Percentiles rank a stretch among this genome's conserved stretches.
These are phyloP conservation scores for Hozukius guyotensis DNA, from an alignment of 2,797 vertebrate genomes.

Conservation along the genomic window DNA sequence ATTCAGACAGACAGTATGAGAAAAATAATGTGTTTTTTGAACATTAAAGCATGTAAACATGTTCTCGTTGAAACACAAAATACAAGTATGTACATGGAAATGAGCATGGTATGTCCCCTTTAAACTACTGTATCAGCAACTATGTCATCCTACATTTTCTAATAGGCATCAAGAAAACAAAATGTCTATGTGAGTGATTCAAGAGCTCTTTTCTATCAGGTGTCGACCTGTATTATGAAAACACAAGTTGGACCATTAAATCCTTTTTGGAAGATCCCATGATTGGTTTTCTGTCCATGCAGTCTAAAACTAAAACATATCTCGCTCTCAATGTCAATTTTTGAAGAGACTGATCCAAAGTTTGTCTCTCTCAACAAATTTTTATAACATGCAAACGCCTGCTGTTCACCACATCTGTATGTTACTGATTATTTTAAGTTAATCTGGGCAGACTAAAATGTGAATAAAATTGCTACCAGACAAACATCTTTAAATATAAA, in stretches of 20 bases:
- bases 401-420: not conserved
- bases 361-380: not conserved
- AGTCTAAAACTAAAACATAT: not conserved
- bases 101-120: too few relatives aligned
- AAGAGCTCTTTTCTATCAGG: not conserved
- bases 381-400: not conserved
- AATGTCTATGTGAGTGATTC: not conserved
- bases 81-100: too few relatives aligned
- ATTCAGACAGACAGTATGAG: too few relatives aligned
- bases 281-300: not conserved
- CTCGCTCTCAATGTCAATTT: accelerated
- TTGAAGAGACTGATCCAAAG: not conserved
- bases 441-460: not conserved
- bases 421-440: not conserved
- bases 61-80: too few relatives aligned
- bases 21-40: too few relatives aligned
- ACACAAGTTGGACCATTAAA: not conserved
- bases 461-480: not conserved
- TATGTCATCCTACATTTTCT: not conserved
- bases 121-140: not conserved
- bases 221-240: not conserved
- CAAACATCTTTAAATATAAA: not conserved
- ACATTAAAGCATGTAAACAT: too few relatives aligned
- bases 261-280: not conserved
- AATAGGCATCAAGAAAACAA: not conserved